These are phyloP conservation scores for Pluvialis apricaria DNA, from an alignment of 2,113 vertebrate species.

Conservation along the genomic window DNA sequence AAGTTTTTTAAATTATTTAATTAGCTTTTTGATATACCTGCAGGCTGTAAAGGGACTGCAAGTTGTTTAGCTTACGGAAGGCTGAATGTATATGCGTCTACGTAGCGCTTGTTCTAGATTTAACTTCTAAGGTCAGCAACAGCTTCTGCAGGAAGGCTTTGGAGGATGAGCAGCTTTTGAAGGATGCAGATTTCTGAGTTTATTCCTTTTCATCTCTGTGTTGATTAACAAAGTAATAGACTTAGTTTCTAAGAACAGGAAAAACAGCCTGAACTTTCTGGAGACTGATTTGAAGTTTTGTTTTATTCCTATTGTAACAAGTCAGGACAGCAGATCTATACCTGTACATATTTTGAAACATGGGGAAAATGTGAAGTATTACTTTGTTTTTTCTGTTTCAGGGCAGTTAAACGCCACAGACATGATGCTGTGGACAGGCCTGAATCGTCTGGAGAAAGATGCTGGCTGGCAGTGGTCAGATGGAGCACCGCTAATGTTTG, in stretches of 20 bases:
- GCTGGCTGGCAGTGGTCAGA: slow-evolving; percentile 94
- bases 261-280: background rate
- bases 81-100: background rate
- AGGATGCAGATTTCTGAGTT: background rate
- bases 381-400: slow-evolving; percentile 56
- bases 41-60: background rate
- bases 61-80: background rate
- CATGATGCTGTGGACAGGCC: slow-evolving; percentile 84
- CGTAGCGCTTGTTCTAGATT: background rate
- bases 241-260: background rate
- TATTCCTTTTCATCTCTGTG: background rate
- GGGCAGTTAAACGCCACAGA: slow-evolving; percentile 77
- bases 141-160: background rate
- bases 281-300: background rate
- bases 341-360: background rate
- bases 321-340: background rate
- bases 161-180: background rate
- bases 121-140: background rate
- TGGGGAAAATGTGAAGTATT: background rate
- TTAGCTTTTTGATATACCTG: background rate
- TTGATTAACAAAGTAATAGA: background rate
- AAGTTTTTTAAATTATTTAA: background rate
- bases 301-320: background rate
- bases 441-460: slow-evolving; percentile 81
- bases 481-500: slow-evolving; percentile 77